Percentiles rank a stretch among this genome's conserved stretches.
These are phyloP conservation scores for Monodelphis domestica DNA, from an alignment of 2,797 vertebrate genomes.

Conservation along the genomic window DNA sequence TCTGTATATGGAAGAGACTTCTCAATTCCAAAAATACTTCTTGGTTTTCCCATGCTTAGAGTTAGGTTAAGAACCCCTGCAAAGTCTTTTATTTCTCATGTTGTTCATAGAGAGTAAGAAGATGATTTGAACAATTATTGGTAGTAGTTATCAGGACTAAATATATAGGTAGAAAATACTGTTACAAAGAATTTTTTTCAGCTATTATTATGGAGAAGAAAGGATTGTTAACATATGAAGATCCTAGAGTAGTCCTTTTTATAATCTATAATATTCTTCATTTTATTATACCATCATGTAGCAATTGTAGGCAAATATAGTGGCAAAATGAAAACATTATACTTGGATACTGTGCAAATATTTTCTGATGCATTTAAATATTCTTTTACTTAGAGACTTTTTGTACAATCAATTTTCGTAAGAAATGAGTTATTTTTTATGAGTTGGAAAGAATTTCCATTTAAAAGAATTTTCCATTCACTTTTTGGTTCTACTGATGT, in stretches of 20 bases:
- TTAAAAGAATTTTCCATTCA: constrained; percentile 82
- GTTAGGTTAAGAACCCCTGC: not conserved
- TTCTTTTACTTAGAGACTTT: constrained; percentile 58
- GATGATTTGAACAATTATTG: not conserved
- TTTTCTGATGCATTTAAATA: constrained; percentile 59
- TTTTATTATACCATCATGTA: constrained; percentile 3
- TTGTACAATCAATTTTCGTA: constrained; percentile 66
- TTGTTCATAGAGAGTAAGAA: not conserved
- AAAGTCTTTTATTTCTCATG: not conserved
- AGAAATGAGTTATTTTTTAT: constrained; percentile 73
- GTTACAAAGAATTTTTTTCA: not conserved
- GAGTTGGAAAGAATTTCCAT: constrained; percentile 81
- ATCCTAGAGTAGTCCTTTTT: not conserved
- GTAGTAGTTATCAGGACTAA: not conserved
- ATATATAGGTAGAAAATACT: not conserved
- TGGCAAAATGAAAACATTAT: constrained; percentile 4
- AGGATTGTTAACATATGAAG: constrained; percentile 14
- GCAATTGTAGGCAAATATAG: constrained; percentile 24
- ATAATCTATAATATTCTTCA: constrained; percentile 26
- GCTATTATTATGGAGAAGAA: not conserved
- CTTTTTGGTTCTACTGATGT: constrained; percentile 82
- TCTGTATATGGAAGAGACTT: constrained; percentile 34
- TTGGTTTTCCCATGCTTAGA: constrained; percentile 64
- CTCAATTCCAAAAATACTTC: constrained; percentile 52
- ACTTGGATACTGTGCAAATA: constrained; percentile 45